Conservation (phyloP, 1,140 invertebrate species). For the Diorhabda carinulata region DNA sequence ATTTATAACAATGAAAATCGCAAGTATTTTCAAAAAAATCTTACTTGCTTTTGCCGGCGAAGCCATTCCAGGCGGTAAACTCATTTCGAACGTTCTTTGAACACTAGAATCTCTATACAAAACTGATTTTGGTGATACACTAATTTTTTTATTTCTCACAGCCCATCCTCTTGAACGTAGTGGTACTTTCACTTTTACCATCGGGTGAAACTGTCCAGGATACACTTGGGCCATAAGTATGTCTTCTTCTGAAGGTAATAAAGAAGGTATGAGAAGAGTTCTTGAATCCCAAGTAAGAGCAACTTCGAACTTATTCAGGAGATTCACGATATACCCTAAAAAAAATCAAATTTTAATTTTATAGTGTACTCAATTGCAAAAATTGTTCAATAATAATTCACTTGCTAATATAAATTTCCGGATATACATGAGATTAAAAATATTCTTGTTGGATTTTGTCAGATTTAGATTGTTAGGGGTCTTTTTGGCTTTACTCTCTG, state of each 20-base stretch:
- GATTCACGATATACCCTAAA: conserved; percentile 74
- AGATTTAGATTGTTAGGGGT: too few relatives aligned
- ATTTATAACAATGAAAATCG: neutral
- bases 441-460: too few relatives aligned
- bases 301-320: conserved; percentile 96
- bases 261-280: conserved; percentile 85
- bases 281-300: conserved; percentile 95
- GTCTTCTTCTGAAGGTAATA: conserved; percentile 80
- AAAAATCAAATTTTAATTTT: conserved; percentile 6
- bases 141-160: conserved; percentile 58
- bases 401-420: too few relatives aligned
- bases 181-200: conserved; percentile 59
- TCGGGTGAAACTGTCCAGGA: conserved; percentile 39
- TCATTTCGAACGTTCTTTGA: conserved; percentile 39
- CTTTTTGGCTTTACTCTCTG: too few relatives aligned
- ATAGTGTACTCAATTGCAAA: neutral
- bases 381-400: too few relatives aligned
- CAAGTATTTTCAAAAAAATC: neutral
- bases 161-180: conserved; percentile 69
- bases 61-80: conserved; percentile 28
- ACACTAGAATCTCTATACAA: conserved; percentile 39
- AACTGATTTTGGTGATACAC: conserved; percentile 52
- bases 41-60: conserved; percentile 9
- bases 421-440: too few relatives aligned
- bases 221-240: conserved; percentile 48